Percentiles rank a stretch among this genome's conserved stretches.
phyloP scores from a whole-genome alignment of 1,140 invertebrate genomes.

The Drosophila kikkawai region DNA sequence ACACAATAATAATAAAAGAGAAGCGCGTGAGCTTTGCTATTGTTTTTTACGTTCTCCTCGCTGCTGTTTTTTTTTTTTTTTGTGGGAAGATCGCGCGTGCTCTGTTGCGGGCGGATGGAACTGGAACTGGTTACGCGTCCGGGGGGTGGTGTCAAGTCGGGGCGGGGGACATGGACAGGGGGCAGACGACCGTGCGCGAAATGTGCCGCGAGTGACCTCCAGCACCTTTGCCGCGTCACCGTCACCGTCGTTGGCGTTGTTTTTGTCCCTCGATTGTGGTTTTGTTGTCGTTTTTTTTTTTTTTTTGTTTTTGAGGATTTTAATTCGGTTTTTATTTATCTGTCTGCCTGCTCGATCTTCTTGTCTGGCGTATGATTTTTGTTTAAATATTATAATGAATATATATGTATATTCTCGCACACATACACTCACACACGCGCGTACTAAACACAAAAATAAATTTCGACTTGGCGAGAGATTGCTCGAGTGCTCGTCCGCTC shows the following conservation, averaged over 20 bases:
- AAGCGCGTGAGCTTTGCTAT: slow-evolving; percentile 70
- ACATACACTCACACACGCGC: slow-evolving; percentile 10
- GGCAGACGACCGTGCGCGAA: slow-evolving; percentile 62
- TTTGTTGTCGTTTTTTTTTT: slow-evolving; percentile 4
- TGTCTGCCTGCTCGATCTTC: slow-evolving; percentile 58
- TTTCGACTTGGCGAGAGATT: slow-evolving; percentile 44
- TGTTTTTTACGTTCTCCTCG: slow-evolving; percentile 30
- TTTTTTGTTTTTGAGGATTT: slow-evolving; percentile 16
- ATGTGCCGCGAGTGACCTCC: slow-evolving; percentile 76
- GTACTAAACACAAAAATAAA: slow-evolving; percentile 74
- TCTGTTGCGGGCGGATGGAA: slow-evolving; percentile 58
- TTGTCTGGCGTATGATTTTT: slow-evolving; percentile 69
- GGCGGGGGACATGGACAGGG: slow-evolving; percentile 15
- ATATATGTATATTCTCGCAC: slow-evolving; percentile 34
- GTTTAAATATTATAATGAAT: slow-evolving; percentile 65
- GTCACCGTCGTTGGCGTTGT: slow-evolving; percentile 40
- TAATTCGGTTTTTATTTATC: slow-evolving; percentile 63
- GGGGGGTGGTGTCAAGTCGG: slow-evolving; percentile 4
- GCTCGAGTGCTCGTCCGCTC: slow-evolving; percentile 44
- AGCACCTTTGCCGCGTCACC: slow-evolving; percentile 73
- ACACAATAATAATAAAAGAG: slow-evolving; percentile 60
- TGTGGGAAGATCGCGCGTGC: slow-evolving; percentile 43
- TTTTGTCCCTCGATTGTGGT: slow-evolving; percentile 20
- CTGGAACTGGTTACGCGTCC: slow-evolving; percentile 37
- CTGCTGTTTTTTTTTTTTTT: background rate